Percentiles rank a stretch among this genome's conserved stretches.
phyloP scores from a whole-genome alignment of 35 echinoderm and acorn worm species.

The Strongylocentrotus purpuratus region DNA sequence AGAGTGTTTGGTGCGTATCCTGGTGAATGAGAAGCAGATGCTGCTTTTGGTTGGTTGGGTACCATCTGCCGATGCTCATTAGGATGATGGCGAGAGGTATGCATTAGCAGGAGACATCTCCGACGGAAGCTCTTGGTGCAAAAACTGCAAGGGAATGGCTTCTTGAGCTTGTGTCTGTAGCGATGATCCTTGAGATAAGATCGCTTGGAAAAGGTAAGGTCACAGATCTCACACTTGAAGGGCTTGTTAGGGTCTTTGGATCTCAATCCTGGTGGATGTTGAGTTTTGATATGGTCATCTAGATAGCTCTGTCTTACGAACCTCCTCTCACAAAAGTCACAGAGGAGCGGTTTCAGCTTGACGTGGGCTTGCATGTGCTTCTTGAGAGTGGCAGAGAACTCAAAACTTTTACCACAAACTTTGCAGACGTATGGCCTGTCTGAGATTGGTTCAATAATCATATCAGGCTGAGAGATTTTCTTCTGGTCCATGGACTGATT shows the following conservation, averaged over 20 bases:
- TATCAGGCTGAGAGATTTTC: background rate
- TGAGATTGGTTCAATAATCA: background rate
- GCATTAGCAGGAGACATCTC: background rate
- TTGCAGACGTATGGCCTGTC: constrained; percentile 20
- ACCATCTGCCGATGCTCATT: background rate
- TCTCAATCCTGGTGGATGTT: background rate
- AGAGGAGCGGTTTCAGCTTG: constrained; percentile 31
- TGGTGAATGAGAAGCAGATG: background rate
- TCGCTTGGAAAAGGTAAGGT: constrained; percentile 30
- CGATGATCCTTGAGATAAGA: constrained; percentile 42
- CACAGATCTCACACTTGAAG: constrained; percentile 27
- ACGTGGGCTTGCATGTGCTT: constrained; percentile 45
- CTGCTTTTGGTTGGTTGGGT: background rate
- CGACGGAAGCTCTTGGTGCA: constrained; percentile 31
- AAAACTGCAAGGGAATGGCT: constrained; percentile 35
- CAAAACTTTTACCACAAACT: constrained; percentile 15
- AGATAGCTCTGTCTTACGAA: constrained; percentile 41
- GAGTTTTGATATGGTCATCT: constrained; percentile 21
- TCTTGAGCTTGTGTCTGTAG: constrained; percentile 34
- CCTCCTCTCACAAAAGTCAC: constrained; percentile 47
- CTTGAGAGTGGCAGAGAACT: constrained; percentile 9
- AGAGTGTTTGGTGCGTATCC: background rate
- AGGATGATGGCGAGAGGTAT: constrained; percentile 21
- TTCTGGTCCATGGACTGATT: background rate
- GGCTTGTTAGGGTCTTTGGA: constrained; percentile 36